Evolutionary conservation across 2,888 invertebrate genomes (phyloP).

Genomic region (Drosophila robusta): DNA sequence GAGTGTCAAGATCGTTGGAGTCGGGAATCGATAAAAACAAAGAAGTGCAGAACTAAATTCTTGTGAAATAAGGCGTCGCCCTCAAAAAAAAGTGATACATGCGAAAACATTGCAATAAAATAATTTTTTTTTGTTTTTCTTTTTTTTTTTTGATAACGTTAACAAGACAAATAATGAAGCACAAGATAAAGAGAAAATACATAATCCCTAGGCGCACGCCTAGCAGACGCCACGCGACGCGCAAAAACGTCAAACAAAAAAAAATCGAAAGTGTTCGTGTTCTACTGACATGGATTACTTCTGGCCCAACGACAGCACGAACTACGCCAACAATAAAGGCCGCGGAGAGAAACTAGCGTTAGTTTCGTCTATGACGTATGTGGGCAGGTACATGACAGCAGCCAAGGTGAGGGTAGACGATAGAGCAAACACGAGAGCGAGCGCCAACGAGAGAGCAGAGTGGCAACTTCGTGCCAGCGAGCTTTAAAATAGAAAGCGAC

Average conservation of each 20-base stretch:
- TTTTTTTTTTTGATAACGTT: slow-evolving; percentile 19
- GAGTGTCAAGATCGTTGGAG: slow-evolving; percentile 83
- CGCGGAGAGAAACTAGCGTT: slow-evolving; percentile 72
- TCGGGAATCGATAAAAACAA: slow-evolving; percentile 19
- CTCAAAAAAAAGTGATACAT: slow-evolving; percentile 26
- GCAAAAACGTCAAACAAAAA: slow-evolving; percentile 47
- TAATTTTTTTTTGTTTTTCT: neutral
- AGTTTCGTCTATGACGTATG: slow-evolving; percentile 71
- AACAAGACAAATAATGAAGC: slow-evolving; percentile 17
- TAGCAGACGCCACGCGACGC: slow-evolving; percentile 62
- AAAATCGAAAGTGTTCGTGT: slow-evolving; percentile 84
- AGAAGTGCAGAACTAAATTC: slow-evolving; percentile 22
- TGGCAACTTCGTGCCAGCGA: slow-evolving; percentile 35
- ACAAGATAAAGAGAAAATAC: slow-evolving; percentile 40
- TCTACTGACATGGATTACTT: slow-evolving; percentile 84
- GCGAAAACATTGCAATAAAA: slow-evolving; percentile 18
- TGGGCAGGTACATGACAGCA: slow-evolving; percentile 28
- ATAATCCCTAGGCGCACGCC: slow-evolving; percentile 34
- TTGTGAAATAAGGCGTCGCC: slow-evolving; percentile 31
- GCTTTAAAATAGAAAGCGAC: slow-evolving; percentile 69
- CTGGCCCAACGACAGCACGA: slow-evolving; percentile 49
- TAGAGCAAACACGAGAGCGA: slow-evolving; percentile 35
- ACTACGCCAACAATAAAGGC: slow-evolving; percentile 25
- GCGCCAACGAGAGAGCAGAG: slow-evolving; percentile 9
- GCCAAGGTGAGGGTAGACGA: slow-evolving; percentile 30